Percentiles rank a stretch among this genome's conserved stretches.
These are phyloP conservation scores for Ormyrus labotus DNA, from an alignment of 2,888 invertebrate species.

Conservation along the genomic window DNA sequence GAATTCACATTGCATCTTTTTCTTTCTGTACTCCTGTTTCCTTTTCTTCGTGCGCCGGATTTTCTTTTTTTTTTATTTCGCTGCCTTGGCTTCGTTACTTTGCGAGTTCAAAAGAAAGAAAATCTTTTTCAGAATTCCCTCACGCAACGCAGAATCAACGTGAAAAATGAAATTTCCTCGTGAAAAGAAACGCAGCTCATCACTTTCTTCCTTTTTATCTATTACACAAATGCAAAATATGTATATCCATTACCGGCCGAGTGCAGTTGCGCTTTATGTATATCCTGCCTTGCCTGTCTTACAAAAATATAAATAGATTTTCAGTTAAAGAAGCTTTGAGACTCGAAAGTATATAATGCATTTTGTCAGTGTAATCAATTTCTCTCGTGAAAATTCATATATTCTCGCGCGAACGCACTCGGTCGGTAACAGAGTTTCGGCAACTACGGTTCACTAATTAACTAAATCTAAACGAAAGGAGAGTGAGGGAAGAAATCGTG, in stretches of 20 bases:
- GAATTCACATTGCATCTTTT: conserved; percentile 50
- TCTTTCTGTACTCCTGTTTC: conserved; percentile 21
- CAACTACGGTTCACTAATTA: no score
- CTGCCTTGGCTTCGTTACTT: conserved; percentile 39
- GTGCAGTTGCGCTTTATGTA: no score
- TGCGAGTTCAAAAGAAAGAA: conserved; percentile 16
- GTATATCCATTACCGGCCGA: no score
- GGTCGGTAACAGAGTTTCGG: no score
- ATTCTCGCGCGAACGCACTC: no score
- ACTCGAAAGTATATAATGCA: not conserved
- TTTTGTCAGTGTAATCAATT: not conserved
- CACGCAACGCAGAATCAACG: conserved; percentile 11
- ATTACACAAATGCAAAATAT: no score
- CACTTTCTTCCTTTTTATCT: no score
- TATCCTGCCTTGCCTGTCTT: no score
- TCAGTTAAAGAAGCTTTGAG: not conserved
- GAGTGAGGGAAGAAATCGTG: no score
- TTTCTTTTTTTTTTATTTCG: conserved; percentile 46
- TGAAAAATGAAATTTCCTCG: conserved; percentile 1
- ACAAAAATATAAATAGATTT: not conserved
- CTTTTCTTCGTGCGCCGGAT: conserved; percentile 47
- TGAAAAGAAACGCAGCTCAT: no score
- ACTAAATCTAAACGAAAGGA: no score
- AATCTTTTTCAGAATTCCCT: not conserved
- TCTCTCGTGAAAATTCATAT: no score